phyloP scores from a whole-genome alignment of 2,797 vertebrate species.

The Eidolon dupreanum region DNA sequence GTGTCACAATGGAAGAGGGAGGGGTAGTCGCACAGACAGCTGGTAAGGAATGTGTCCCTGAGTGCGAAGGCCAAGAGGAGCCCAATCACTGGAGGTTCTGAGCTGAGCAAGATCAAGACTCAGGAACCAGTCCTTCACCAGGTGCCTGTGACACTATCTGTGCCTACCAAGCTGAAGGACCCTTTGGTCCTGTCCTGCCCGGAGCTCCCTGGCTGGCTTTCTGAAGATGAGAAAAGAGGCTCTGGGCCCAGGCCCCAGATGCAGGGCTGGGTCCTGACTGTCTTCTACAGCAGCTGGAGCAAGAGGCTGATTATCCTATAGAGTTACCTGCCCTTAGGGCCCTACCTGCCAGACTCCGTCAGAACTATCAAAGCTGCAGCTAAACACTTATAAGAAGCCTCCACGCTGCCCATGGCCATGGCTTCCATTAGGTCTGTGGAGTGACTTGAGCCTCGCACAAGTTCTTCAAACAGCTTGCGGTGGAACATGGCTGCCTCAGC shows the following conservation, averaged over 20 bases:
- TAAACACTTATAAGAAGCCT: conserved; percentile 98
- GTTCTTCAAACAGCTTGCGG: conserved; percentile 90
- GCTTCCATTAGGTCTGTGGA: conserved; percentile 94
- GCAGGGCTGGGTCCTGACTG: not conserved
- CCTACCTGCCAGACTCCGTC: conserved; percentile 99
- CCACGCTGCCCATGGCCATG: conserved; percentile 96
- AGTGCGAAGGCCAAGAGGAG: not conserved
- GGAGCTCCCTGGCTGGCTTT: conserved; percentile 46
- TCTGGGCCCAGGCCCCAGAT: not conserved
- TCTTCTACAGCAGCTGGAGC: not conserved
- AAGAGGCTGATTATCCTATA: not conserved
- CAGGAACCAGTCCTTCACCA: not conserved
- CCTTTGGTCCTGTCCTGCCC: conserved; percentile 66
- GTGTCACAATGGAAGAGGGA: conserved; percentile 33
- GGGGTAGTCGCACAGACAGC: conserved; percentile 26
- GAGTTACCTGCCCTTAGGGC: conserved; percentile 77
- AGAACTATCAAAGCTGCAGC: conserved; percentile 97
- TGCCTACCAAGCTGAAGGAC: conserved; percentile 26
- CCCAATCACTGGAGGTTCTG: not conserved
- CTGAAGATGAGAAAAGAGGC: not conserved
- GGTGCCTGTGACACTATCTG: not conserved
- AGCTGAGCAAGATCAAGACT: not conserved
- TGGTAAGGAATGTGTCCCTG: conserved; percentile 2
- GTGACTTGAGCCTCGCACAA: conserved; percentile 88
- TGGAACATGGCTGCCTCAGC: conserved; percentile 90